These are phyloP conservation scores for Beris chalybata DNA, from an alignment of 2,888 invertebrate genomes.

Conservation along the genomic window DNA sequence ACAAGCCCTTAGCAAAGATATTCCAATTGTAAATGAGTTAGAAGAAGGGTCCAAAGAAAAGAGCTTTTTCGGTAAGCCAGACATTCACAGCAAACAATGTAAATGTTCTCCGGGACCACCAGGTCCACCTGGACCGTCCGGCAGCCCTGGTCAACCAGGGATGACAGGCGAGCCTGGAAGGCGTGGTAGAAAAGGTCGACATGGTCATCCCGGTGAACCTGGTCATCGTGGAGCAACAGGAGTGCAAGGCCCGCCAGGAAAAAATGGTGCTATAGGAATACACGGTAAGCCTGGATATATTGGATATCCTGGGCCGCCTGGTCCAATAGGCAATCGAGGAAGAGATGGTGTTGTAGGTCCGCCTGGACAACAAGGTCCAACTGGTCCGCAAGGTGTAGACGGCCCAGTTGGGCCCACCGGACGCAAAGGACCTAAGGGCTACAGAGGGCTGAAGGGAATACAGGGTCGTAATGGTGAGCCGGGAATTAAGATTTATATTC, in stretches of 20 bases:
- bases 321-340: constrained; percentile 7
- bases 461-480: constrained; percentile 8
- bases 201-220: constrained; percentile 1
- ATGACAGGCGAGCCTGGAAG: constrained; percentile 9
- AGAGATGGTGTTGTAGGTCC: constrained; percentile 20
- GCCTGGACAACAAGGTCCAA: constrained; percentile 4
- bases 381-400: not conserved
- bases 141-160: not conserved
- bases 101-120: constrained; percentile 12
- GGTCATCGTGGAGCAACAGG: constrained; percentile 5
- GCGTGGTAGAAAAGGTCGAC: constrained; percentile 1
- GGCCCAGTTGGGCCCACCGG: constrained; percentile 9
- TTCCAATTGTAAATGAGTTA: not conserved
- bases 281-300: constrained; percentile 1
- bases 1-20: not conserved
- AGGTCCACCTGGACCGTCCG: constrained; percentile 23
- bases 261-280: constrained; percentile 3
- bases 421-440: not conserved
- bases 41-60: constrained; percentile 1
- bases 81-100: not conserved
- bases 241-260: not conserved
- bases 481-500: constrained; percentile 7
- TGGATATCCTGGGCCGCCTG: constrained; percentile 12
- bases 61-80: constrained; percentile 3
- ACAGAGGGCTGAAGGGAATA: not conserved